Percentiles rank a stretch among this genome's conserved stretches.
phyloP scores from a whole-genome alignment of 2,797 vertebrate genomes.

The Pogonophryne albipinna region DNA sequence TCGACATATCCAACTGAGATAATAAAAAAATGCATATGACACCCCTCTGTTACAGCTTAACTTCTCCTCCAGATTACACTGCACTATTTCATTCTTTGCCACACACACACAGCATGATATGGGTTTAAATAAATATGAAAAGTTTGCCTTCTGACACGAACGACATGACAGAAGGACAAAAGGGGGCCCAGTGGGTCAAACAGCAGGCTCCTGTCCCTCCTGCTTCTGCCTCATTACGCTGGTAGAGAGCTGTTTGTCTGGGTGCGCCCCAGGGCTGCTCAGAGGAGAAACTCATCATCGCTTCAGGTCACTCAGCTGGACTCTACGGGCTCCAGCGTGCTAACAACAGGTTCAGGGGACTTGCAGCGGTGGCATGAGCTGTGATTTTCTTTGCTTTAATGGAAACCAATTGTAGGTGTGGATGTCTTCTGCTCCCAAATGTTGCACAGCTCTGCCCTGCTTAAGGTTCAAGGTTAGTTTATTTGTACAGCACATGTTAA shows the following conservation, averaged over 20 bases:
- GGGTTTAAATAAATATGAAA: neutral
- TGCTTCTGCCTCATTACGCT: neutral
- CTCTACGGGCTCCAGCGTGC: neutral
- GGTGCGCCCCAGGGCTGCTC: neutral
- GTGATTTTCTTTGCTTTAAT: too few relatives aligned
- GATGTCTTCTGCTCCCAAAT: too few relatives aligned
- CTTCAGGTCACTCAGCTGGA: neutral
- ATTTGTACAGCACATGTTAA: too few relatives aligned
- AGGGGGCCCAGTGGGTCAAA: neutral
- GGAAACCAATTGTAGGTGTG: too few relatives aligned
- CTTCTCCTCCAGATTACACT: neutral
- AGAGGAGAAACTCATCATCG: neutral
- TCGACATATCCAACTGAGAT: too few relatives aligned
- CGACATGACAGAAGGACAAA: neutral
- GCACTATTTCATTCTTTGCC: neutral
- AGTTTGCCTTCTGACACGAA: neutral
- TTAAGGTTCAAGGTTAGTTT: too few relatives aligned
- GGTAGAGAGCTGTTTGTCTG: conserved; percentile 12
- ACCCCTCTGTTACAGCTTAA: too few relatives aligned
- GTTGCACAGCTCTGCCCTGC: too few relatives aligned
- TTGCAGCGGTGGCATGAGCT: neutral
- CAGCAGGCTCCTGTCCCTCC: neutral
- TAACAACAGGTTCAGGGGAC: neutral
- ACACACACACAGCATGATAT: neutral
- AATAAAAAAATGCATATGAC: too few relatives aligned